Evolutionary conservation across 2,797 vertebrate genomes (phyloP), one percentile per base, ranked within the genome.

Genomic region (Enteromius afrohamiltoni): DNA sequence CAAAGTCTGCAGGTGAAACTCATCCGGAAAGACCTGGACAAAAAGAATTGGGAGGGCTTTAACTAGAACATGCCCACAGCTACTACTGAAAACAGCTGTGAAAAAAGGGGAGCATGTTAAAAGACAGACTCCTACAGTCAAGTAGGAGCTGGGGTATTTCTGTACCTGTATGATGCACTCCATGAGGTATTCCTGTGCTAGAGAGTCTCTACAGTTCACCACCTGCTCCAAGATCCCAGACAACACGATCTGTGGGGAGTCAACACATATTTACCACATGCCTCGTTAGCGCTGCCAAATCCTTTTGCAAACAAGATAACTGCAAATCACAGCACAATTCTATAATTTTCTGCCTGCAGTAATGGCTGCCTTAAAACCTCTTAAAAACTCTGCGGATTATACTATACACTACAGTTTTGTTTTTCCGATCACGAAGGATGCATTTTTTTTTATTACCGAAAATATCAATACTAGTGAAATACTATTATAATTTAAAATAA

Each of bases 151-250:
- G 62, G 29, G 37, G 2, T 34, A 19, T 49, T 76, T 74, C 65
- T 60, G 85, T 93, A 99, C 98, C 97, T 99, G 98, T 93, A 99
- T 99, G 88, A 99, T 99, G 88, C 98, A 99, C 89, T 99, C 98
- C 98, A 99, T 99, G 74, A 99, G 96, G 92, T 99, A 99, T 87
- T 99, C 98, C 91, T 99, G 98, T 85, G 98, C 98, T 92, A 99
- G 89, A 1, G 97, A 95, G 93, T 99, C 98, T 92, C 98, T 96
- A 88, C 98, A 99, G 91, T 99, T 99, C 62, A 99, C 98, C 37
- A 99, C 97, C 89, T 99, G 98, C 87, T 99, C 98, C 93, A 99
- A 89, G 83, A 99, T 97, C 78, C 97, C 98, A 47, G 97, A 71
- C 73, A 99, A 93, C 89, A 99, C 98, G 64, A 99, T 94, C 98